phyloP scores from a whole-genome alignment of 2,113 vertebrate genomes.

The Azemiops feae region DNA sequence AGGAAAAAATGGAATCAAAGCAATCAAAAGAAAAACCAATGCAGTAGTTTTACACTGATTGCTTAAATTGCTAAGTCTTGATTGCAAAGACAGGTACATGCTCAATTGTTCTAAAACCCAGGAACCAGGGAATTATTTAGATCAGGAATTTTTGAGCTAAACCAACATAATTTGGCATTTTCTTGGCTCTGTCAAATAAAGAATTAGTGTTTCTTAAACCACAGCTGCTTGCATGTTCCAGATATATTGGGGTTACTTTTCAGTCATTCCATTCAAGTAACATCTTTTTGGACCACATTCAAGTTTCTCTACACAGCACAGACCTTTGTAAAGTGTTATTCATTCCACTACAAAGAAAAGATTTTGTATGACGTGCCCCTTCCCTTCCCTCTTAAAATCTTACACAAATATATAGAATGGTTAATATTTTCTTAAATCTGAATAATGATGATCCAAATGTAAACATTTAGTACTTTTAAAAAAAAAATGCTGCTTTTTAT shows the following conservation, averaged over 20 bases:
- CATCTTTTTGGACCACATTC: conserved; percentile 8
- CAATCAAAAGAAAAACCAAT: neutral
- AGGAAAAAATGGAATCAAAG: neutral
- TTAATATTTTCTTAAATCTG: neutral
- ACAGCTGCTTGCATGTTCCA: conserved; percentile 7
- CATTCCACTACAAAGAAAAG: neutral
- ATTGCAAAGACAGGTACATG: neutral
- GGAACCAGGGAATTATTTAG: neutral
- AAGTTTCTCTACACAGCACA: conserved; percentile 7
- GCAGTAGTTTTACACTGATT: neutral
- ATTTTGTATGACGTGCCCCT: neutral
- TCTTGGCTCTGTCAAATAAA: conserved; percentile 29
- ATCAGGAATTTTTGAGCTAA: neutral
- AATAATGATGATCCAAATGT: neutral
- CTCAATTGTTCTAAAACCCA: conserved; percentile 31
- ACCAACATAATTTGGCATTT: conserved; percentile 31
- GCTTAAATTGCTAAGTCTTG: neutral
- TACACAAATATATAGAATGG: neutral
- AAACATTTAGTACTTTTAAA: neutral
- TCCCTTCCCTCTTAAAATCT: neutral
- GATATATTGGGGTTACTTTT: conserved; percentile 19
- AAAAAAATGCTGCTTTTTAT: neutral
- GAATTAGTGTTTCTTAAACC: conserved; percentile 39
- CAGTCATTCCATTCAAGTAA: conserved; percentile 13
- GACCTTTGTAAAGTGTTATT: conserved; percentile 9